These are phyloP conservation scores for Acrocephalus scirpaceus DNA, from an alignment of 2,797 vertebrate species.

Conservation along the genomic window DNA sequence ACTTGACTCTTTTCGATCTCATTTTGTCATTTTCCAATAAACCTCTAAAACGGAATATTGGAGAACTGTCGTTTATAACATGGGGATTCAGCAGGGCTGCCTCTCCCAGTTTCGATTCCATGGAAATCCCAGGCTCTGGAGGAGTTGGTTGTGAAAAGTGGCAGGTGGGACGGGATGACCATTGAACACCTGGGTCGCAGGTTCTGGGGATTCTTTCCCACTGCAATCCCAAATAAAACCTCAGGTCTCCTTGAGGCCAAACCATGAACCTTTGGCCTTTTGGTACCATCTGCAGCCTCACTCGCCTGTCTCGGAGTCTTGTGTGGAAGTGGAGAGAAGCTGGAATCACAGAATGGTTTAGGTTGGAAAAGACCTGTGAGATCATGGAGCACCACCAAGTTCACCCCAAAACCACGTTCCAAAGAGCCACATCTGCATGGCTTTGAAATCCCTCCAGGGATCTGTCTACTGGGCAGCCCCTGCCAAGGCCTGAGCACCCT, in stretches of 20 bases:
- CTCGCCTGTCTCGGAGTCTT: neutral
- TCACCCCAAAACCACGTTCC: accelerated
- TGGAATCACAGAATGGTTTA: neutral
- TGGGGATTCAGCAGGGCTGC: neutral
- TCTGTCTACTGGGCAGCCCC: neutral
- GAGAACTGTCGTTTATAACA: neutral
- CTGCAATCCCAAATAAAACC: neutral
- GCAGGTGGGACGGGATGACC: neutral
- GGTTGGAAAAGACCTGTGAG: neutral
- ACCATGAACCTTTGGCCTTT: neutral
- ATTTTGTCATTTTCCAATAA: too few species aligned
- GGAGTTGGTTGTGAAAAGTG: neutral
- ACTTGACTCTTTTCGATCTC: too few species aligned
- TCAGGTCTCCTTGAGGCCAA: neutral
- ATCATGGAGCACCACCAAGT: neutral
- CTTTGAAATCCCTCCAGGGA: neutral
- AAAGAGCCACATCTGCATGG: neutral
- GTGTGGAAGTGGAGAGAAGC: neutral
- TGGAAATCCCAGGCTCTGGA: neutral
- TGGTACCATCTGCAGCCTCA: neutral
- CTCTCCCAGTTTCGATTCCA: neutral
- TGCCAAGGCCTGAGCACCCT: neutral
- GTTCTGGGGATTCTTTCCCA: neutral
- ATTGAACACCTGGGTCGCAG: neutral
- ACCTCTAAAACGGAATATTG: too few species aligned